Evolutionary conservation across 2,113 vertebrate genomes (phyloP).

Genomic region (Poecilia latipinna): DNA sequence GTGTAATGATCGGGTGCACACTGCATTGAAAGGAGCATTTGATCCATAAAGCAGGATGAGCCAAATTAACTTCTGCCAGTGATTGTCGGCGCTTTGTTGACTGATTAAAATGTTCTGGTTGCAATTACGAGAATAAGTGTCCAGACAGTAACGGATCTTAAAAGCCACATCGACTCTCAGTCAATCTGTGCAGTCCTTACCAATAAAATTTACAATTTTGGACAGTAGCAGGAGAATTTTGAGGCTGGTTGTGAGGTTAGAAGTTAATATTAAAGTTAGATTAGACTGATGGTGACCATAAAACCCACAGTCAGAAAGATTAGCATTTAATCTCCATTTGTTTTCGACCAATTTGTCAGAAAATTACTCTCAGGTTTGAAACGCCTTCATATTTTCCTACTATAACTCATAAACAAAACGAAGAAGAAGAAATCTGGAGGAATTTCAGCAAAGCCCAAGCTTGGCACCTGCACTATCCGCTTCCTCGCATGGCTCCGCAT

Average conservation of each 20-base stretch:
- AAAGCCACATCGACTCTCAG: neutral
- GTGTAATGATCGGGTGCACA: slow-evolving; percentile 64
- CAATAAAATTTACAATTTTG: neutral
- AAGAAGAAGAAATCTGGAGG: neutral
- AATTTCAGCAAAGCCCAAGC: neutral
- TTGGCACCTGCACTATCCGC: neutral
- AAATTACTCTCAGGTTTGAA: neutral
- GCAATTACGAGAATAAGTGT: neutral
- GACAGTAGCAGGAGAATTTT: neutral
- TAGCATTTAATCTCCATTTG: neutral
- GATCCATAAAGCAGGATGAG: slow-evolving; percentile 41
- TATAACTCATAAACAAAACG: neutral
- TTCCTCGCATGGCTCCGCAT: neutral
- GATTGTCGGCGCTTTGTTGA: neutral
- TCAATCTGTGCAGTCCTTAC: neutral
- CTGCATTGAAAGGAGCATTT: slow-evolving; percentile 38
- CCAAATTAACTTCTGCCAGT: slow-evolving; percentile 1
- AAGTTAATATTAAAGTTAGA: neutral
- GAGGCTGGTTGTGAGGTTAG: neutral
- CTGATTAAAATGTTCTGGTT: neutral
- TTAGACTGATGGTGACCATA: neutral
- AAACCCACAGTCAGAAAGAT: neutral
- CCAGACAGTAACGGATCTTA: neutral
- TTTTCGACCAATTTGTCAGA: neutral
- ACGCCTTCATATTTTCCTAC: neutral